Evolutionary conservation across 2,888 invertebrate genomes (phyloP).

Genomic region (Apocheima hispidaria): DNA sequence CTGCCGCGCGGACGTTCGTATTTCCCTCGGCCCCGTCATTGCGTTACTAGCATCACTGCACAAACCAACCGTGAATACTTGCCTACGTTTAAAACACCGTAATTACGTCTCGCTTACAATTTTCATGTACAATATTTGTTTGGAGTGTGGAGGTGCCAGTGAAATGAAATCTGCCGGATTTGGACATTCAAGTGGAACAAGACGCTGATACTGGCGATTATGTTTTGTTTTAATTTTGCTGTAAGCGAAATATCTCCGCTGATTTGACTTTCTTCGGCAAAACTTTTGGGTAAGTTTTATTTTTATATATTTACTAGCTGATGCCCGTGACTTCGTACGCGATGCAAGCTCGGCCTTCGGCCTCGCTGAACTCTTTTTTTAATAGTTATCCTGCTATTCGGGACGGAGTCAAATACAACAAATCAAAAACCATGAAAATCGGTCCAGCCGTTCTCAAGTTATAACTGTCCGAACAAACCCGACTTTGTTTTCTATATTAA

Average conservation of each 20-base stretch:
- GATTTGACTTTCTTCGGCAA: slow-evolving; percentile 45
- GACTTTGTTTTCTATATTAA: too few species aligned
- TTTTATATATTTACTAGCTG: background rate
- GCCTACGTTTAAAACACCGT: slow-evolving; percentile 58
- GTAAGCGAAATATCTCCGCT: slow-evolving; percentile 58
- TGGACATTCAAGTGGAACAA: slow-evolving; percentile 66
- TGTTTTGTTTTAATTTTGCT: slow-evolving; percentile 70
- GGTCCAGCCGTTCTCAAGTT: too few species aligned
- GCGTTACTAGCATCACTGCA: slow-evolving; percentile 53
- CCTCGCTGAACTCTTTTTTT: too few species aligned
- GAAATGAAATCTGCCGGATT: slow-evolving; percentile 49
- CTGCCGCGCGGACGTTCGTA: slow-evolving; percentile 29
- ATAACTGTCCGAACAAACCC: too few species aligned
- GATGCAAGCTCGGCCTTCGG: too few species aligned
- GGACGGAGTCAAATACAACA: too few species aligned
- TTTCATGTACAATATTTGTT: slow-evolving; percentile 54
- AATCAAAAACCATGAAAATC: too few species aligned
- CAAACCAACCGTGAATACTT: slow-evolving; percentile 74
- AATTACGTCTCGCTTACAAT: slow-evolving; percentile 54
- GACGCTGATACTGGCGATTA: slow-evolving; percentile 65
- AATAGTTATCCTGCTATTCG: too few species aligned
- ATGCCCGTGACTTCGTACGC: too few species aligned
- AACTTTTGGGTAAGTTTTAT: slow-evolving; percentile 48
- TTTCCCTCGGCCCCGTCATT: slow-evolving; percentile 53
- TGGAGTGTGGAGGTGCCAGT: slow-evolving; percentile 43